Conservation (phyloP, 2,888 invertebrate species). For the Bruchidius siliquastri region DNA sequence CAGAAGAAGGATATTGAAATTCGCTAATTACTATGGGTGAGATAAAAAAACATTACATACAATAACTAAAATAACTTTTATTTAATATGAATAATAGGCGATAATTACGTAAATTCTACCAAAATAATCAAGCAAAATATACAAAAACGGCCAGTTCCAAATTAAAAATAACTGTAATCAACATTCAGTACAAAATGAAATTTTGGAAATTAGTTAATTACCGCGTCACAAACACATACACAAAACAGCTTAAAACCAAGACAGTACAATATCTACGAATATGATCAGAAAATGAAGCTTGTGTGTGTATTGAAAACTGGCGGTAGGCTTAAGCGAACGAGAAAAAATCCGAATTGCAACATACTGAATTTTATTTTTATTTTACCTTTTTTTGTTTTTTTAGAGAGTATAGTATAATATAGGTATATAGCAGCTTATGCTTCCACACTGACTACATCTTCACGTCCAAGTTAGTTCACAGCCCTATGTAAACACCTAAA, state of each 20-base stretch:
- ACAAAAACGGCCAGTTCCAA: not conserved
- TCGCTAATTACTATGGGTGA: too few species aligned
- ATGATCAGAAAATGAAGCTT: too few species aligned
- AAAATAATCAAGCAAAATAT: not conserved
- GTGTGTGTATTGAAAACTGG: not conserved
- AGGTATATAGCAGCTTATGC: constrained; percentile 8
- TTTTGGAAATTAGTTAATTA: not conserved
- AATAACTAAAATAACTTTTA: not conserved
- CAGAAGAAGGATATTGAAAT: too few species aligned
- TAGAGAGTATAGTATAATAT: not conserved
- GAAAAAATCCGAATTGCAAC: not conserved
- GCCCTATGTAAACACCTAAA: constrained; percentile 5
- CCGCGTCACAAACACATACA: not conserved
- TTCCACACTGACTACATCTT: constrained; percentile 21
- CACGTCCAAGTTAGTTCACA: constrained; percentile 19
- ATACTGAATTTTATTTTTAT: not conserved
- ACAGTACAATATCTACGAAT: not conserved
- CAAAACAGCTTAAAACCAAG: not conserved
- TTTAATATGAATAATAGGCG: not conserved
- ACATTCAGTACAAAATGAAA: not conserved
- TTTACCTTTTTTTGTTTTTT: not conserved
- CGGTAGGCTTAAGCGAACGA: not conserved
- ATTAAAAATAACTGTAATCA: not conserved
- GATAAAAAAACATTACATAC: not conserved
- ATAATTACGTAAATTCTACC: not conserved